These are phyloP conservation scores for Anastrepha ludens DNA, from an alignment of 1,140 invertebrate species.

Conservation along the genomic window DNA sequence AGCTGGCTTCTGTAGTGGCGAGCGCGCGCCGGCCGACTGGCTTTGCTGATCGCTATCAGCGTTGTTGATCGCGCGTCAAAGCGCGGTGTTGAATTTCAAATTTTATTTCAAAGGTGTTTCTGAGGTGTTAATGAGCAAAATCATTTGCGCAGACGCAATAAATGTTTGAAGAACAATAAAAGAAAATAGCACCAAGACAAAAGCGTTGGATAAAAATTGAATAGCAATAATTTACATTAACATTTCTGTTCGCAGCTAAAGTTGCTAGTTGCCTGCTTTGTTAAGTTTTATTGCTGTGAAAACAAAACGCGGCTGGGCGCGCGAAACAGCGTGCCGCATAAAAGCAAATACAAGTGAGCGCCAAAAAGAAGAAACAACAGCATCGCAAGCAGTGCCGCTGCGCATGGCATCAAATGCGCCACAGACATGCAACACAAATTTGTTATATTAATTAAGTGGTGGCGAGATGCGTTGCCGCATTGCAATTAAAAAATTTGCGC, in stretches of 20 bases:
- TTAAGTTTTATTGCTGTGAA: conserved; percentile 8
- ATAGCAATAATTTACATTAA: background rate
- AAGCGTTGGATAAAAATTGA: background rate
- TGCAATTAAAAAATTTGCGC: conserved; percentile 44
- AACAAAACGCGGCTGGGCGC: background rate
- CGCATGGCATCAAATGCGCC: conserved; percentile 23
- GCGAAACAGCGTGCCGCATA: background rate
- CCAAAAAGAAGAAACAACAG: background rate
- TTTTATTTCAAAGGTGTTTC: conserved; percentile 49
- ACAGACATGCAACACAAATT: conserved; percentile 51
- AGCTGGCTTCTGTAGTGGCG: conserved; percentile 15
- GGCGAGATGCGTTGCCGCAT: conserved; percentile 36
- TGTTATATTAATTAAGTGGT: conserved; percentile 51
- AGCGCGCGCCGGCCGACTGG: background rate
- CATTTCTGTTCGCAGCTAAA: background rate
- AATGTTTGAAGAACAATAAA: conserved; percentile 29
- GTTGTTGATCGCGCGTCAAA: conserved; percentile 22
- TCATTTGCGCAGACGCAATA: conserved; percentile 23
- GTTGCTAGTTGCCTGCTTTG: background rate
- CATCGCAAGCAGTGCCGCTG: background rate
- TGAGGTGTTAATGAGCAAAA: conserved; percentile 53
- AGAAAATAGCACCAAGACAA: background rate
- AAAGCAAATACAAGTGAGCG: no score
- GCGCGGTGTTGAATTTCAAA: conserved; percentile 53
- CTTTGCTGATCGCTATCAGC: conserved; percentile 45